These are phyloP conservation scores for Glaucidium brasilianum DNA, from an alignment of 2,113 vertebrate genomes.

Conservation along the genomic window DNA sequence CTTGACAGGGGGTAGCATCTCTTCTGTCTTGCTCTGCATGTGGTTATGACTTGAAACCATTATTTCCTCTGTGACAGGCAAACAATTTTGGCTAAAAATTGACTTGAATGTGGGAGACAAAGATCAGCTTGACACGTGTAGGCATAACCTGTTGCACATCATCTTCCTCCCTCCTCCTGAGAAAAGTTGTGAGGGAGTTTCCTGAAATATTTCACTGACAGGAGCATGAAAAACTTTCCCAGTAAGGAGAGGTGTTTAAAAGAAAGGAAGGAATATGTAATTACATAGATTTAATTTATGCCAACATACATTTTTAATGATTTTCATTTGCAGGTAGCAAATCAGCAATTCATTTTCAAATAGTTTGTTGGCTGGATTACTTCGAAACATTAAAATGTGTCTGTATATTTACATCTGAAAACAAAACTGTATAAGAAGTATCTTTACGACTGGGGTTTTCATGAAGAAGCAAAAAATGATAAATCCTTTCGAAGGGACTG, in stretches of 20 bases:
- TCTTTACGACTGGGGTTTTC: background rate
- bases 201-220: background rate
- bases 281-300: background rate
- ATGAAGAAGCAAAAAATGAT: background rate
- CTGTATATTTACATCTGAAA: background rate
- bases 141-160: background rate
- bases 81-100: conserved; percentile 12
- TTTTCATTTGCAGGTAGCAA: background rate
- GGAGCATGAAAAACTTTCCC: background rate
- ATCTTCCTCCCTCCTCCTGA: background rate
- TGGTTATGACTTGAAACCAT: conserved; percentile 5
- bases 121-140: background rate
- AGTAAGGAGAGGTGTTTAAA: background rate
- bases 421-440: background rate
- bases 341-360: background rate
- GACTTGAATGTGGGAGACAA: background rate
- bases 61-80: background rate
- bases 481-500: background rate
- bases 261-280: background rate
- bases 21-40: background rate
- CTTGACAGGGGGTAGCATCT: background rate
- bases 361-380: background rate
- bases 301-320: background rate
- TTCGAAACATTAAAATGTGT: background rate
- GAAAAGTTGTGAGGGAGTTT: background rate